Evolutionary conservation across 2,113 vertebrate genomes (phyloP).

Genomic region (Addax nasomaculatus): DNA sequence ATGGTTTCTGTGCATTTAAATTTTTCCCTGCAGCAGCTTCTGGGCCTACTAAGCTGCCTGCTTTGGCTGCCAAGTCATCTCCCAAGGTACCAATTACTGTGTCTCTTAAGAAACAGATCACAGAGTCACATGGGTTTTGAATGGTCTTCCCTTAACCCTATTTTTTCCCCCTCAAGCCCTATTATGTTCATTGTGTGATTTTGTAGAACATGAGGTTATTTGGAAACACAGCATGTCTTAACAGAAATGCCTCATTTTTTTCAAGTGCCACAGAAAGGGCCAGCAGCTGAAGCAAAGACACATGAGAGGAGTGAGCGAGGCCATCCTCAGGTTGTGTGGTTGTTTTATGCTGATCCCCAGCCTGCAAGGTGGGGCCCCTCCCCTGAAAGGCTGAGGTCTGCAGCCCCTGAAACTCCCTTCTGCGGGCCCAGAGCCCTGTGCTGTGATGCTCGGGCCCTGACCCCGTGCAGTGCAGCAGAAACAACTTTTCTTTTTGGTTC

Average conservation of each 20-base stretch:
- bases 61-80: background rate
- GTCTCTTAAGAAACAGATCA: background rate
- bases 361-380: background rate
- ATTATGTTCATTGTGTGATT: background rate
- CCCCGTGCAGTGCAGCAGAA: background rate
- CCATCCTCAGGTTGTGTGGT: rapidly evolving
- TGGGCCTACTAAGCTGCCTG: background rate
- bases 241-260: background rate
- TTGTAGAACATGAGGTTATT: background rate
- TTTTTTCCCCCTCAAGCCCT: background rate
- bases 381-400: background rate
- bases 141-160: background rate
- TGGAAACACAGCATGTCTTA: background rate
- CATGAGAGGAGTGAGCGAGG: rapidly evolving
- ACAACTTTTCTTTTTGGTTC: background rate
- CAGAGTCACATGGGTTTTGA: background rate
- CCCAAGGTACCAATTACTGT: background rate
- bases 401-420: background rate
- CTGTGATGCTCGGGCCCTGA: background rate
- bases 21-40: background rate
- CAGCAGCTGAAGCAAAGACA: background rate
- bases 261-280: background rate
- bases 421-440: background rate
- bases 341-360: background rate
- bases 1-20: background rate